Evolutionary conservation across 92 coral and sea anemone genomes (phyloP), one percentile per base, ranked within the genome.

Genomic region (Actinostola sp.): DNA sequence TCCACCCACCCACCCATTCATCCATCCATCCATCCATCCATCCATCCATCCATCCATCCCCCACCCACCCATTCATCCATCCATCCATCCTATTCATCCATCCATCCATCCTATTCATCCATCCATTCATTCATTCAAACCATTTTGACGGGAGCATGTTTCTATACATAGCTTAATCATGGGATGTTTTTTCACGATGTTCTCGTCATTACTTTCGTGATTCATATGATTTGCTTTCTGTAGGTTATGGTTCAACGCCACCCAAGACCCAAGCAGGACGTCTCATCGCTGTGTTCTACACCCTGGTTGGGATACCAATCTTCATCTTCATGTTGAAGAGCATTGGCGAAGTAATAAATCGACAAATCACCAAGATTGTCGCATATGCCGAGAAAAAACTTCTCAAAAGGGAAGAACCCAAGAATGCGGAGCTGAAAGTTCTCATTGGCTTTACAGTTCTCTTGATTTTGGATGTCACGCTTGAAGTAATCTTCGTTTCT

Each of bases 191-290:
- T n/a, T n/a, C n/a, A n/a, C n/a, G n/a, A n/a, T n/a, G n/a, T n/a
- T n/a, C n/a, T n/a, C n/a, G n/a, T n/a, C n/a, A n/a, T n/a, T n/a
- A n/a, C n/a, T n/a, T n/a, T n/a, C n/a, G n/a, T n/a, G n/a, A n/a
- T n/a, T n/a, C n/a, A n/a, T n/a, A n/a, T n/a, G n/a, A n/a, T n/a
- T 43, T 23, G 2, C 10, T 66, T 7, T 25, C 20, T 29, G 1
- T 43, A 75, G 81, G 81, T 8, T 75, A 75, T 45, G 81, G 81
- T 10, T 32, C 81, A 1, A 50, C 81, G 17, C 81, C 81, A 0
- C 81, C 81, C 12, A 63, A 63, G 39, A 75, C 81, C 3, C 81
- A 75, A 39, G 54, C 54, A 16, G 81, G 72, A 1, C 81, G 81
- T 20, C 41, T 75, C 1, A 27, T 75, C 0, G 66, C 72, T 19